Conservation (phyloP, 92 coral and sea anemone species). For the Meandrina meandrites region DNA sequence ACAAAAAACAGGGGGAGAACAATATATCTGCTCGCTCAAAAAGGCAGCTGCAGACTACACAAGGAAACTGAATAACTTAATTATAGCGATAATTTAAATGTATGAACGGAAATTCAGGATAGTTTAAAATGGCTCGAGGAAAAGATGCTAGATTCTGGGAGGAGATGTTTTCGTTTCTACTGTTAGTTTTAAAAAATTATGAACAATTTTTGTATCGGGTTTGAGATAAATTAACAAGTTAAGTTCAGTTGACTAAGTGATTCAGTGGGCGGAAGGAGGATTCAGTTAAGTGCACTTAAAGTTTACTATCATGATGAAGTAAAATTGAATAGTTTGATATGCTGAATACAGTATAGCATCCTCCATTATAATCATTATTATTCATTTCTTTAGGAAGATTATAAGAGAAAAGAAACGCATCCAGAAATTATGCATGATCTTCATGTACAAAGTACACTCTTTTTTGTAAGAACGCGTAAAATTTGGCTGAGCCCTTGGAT, state of each 20-base stretch:
- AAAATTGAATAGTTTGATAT: neutral
- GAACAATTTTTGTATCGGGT: neutral
- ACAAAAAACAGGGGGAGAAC: neutral
- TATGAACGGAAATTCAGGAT: neutral
- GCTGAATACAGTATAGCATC: conserved; percentile 30
- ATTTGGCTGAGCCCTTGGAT: too few relatives aligned
- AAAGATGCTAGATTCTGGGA: neutral
- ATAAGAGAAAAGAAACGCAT: neutral
- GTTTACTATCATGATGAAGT: neutral
- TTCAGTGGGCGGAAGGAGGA: conserved; percentile 13
- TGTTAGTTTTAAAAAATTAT: neutral
- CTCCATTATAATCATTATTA: neutral
- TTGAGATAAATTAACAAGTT: conserved; percentile 10
- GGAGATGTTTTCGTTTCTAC: neutral
- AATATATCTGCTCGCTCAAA: conserved; percentile 3
- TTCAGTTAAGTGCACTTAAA: conserved; percentile 19
- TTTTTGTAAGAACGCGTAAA: too few relatives aligned
- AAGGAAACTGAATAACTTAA: neutral
- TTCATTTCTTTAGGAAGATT: neutral
- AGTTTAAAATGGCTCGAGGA: conserved; percentile 13
- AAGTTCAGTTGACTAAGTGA: conserved; percentile 11
- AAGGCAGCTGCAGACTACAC: neutral
- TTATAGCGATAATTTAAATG: neutral
- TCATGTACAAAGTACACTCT: neutral
- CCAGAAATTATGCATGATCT: neutral